phyloP scores from a whole-genome alignment of 2,797 vertebrate genomes.

The Staurois parvus region DNA sequence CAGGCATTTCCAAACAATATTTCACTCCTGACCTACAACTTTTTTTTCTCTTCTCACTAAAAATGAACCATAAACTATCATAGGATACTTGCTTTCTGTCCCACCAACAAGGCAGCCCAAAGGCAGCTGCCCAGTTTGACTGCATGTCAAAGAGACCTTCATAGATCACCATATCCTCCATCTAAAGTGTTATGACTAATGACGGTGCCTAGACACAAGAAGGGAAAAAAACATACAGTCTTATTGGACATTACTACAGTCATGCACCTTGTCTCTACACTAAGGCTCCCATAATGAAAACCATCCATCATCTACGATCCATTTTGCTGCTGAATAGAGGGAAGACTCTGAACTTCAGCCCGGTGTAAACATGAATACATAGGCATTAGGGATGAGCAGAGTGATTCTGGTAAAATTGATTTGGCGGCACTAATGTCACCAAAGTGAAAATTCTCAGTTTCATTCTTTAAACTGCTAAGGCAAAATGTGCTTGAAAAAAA shows the following conservation, averaged over 20 bases:
- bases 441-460: too few species aligned
- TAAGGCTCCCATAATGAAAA: conserved; percentile 11
- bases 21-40: background rate
- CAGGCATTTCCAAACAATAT: background rate
- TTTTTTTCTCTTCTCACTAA: background rate
- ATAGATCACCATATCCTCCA: background rate
- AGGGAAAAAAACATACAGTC: background rate
- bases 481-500: too few species aligned
- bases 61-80: background rate
- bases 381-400: background rate
- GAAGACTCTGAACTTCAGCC: background rate
- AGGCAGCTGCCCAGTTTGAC: background rate
- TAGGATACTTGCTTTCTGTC: background rate
- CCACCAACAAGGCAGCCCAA: background rate
- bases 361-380: background rate
- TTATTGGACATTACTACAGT: background rate
- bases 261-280: conserved; percentile 17
- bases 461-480: too few species aligned
- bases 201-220: background rate
- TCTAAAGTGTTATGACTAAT: conserved; percentile 3
- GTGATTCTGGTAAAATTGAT: too few species aligned
- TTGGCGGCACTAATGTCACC: too few species aligned
- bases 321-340: background rate
- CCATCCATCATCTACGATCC: conserved; percentile 8
- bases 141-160: background rate